Evolutionary conservation across 2,888 invertebrate species (phyloP), one percentile per base, ranked within the genome.

Genomic region (Abrostola triplasia): DNA sequence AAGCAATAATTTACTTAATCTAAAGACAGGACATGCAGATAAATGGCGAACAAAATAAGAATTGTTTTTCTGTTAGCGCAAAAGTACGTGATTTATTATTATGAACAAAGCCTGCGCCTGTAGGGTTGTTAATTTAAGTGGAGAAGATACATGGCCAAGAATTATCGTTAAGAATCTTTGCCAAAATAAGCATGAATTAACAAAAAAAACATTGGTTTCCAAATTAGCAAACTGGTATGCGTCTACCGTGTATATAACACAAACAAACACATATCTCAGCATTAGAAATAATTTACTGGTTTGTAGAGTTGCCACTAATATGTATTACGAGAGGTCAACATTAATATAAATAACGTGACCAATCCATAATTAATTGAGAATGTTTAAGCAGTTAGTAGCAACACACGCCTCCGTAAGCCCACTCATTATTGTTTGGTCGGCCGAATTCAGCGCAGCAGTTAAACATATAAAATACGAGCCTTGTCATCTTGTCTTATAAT

Each of bases 401-500:
- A 82, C 81, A 80, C 71, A 84, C 87, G 86, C 87, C 88, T 82
- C 79, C 86, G 83, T 88, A 86, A 87, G 77, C 87, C 87, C 86
- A 89, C 87, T 84, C 86, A 83, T 80, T 84, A 87, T 84, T 85
- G 82, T 85, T 80, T 70, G 67, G 73, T 76, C 70, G 56, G 36
- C 77, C 80, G 68, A 83, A 84, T 84, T 82, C 73, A 79, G 75
- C 75, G 66, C 73, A 81, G 82, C 82, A 84, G 84, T 91, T 89
- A 86, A 90, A 87, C 76, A 84, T 81, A 76, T 89, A 86, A 90
- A 85, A 88, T 89, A 90, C 86, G 84, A 83, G 76, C 63, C 69
- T 84, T 87, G 87, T 88, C 88, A 85, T 79, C 82, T 77, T 78
- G 79, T 82, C 80, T 81, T 76, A 80, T 71, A 73, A 60, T 67